A percentile compares a stretch with the other conserved stretches of the same genome.
phyloP scores from a whole-genome alignment of 1,140 invertebrate genomes.

The Reticulitermes speratus region DNA sequence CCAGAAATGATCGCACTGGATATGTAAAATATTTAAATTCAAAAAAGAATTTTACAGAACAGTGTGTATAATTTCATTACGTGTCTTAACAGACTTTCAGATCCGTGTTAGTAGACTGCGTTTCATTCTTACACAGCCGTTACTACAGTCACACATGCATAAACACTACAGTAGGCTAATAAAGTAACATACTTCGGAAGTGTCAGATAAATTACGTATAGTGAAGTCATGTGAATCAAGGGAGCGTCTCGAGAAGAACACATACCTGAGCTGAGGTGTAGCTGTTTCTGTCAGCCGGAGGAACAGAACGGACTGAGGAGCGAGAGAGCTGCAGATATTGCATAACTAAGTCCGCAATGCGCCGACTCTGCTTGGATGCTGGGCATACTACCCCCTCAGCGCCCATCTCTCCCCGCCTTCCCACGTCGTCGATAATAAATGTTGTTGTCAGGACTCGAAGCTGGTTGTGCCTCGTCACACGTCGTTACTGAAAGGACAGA shows the following conservation, averaged over 20 bases:
- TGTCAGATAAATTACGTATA: no score
- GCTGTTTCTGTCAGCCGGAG: not conserved
- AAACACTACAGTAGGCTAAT: no score
- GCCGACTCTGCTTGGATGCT: not conserved
- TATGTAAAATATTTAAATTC: no score
- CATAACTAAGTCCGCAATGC: not conserved
- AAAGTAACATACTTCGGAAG: no score
- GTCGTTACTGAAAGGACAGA: not conserved
- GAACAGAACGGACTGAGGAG: not conserved
- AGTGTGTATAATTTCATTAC: no score
- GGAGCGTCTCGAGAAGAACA: not conserved
- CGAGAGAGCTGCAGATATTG: not conserved
- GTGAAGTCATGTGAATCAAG: not conserved
- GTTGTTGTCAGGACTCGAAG: not conserved
- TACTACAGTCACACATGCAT: no score
- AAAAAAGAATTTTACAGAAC: no score
- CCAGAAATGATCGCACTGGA: no score
- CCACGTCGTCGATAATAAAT: not conserved
- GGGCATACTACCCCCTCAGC: not conserved
- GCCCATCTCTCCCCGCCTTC: not conserved
- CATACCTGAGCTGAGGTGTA: conserved; percentile 12
- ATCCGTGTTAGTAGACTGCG: no score
- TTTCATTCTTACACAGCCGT: no score
- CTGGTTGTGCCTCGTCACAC: not conserved
- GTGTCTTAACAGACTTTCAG: no score